A percentile compares a stretch with the other conserved stretches of the same genome.
Conservation (phyloP, 2,797 vertebrate genomes). For the Gouania willdenowi region DNA sequence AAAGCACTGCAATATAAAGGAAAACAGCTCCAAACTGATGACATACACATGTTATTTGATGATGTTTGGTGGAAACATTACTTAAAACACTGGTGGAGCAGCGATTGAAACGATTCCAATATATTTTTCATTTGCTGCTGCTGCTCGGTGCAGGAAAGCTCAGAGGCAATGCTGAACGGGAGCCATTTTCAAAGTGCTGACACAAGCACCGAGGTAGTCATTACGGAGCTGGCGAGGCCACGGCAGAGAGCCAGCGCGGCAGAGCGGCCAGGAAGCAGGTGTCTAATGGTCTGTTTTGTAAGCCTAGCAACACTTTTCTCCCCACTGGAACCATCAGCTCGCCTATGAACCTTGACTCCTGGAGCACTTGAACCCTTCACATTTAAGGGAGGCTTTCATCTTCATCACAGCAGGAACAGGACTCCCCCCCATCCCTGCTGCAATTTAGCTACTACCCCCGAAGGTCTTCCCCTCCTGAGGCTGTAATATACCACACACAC, state of each 20-base stretch:
- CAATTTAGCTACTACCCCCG: constrained; percentile 24
- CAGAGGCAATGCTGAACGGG: constrained; percentile 34
- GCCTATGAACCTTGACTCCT: constrained; percentile 45
- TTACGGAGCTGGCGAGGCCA: constrained; percentile 59
- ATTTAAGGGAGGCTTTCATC: constrained; percentile 40
- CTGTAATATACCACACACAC: constrained; percentile 16
- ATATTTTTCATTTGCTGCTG: constrained; percentile 49
- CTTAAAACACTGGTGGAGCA: constrained; percentile 23
- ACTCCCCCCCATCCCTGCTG: constrained; percentile 23
- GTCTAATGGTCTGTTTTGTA: constrained; percentile 38
- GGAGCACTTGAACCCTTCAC: constrained; percentile 19
- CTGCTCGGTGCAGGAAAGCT: constrained; percentile 19
- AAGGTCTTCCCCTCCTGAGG: constrained; percentile 22
- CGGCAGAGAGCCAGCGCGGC: constrained; percentile 38
- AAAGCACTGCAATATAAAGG: too few species aligned
- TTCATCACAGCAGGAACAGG: constrained; percentile 47
- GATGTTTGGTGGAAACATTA: too few species aligned
- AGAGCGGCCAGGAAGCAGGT: constrained; percentile 39
- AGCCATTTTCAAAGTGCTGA: constrained; percentile 67
- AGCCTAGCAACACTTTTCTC: constrained; percentile 18
- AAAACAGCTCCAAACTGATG: background rate
- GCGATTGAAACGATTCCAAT: constrained; percentile 22
- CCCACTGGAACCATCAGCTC: constrained; percentile 40
- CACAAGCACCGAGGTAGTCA: constrained; percentile 62
- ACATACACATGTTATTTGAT: too few species aligned